phyloP scores from a whole-genome alignment of 2,113 vertebrate species.

The Haliaeetus leucogaster region DNA sequence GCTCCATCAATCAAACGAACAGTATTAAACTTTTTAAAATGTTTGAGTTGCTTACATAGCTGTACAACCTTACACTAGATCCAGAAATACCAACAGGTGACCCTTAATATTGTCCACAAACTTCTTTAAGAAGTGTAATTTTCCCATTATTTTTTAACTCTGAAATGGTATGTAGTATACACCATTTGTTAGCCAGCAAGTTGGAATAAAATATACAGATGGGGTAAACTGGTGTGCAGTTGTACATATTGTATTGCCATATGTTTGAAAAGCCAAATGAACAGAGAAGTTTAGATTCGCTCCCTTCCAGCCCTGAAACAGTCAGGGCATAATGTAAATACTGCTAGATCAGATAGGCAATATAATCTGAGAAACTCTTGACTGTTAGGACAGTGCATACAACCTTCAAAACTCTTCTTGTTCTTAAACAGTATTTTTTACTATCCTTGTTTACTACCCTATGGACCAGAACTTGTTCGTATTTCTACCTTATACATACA shows the following conservation, averaged over 20 bases:
- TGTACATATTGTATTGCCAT: background rate
- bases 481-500: background rate
- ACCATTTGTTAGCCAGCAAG: background rate
- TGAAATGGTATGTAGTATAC: background rate
- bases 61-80: background rate
- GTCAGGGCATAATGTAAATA: background rate
- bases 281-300: background rate
- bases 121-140: background rate
- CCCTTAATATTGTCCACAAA: background rate
- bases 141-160: background rate
- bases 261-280: background rate
- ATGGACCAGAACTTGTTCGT: background rate
- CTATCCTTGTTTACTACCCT: background rate
- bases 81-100: background rate
- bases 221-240: background rate
- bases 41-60: background rate
- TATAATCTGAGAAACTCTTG: background rate
- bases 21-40: background rate
- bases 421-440: background rate
- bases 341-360: background rate
- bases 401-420: background rate
- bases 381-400: background rate
- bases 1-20: background rate
- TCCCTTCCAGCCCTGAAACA: background rate
- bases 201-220: background rate